phyloP scores from a whole-genome alignment of 2,888 invertebrate species.

The Heliconius ethilla region DNA sequence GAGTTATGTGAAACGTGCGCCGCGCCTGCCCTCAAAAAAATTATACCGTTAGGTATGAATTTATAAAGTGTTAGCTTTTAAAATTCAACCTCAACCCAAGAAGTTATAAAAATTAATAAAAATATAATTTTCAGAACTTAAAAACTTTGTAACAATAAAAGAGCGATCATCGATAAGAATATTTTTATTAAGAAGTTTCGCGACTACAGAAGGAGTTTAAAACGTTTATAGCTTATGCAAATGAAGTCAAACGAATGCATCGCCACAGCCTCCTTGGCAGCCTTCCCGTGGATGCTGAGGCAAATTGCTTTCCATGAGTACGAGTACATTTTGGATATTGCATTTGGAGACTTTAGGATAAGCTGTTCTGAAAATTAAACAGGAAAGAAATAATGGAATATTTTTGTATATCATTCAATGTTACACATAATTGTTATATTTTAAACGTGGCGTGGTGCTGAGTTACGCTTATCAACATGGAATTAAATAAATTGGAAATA shows the following conservation, averaged over 20 bases:
- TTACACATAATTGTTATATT: neutral
- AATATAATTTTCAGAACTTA: neutral
- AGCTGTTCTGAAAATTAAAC: constrained; percentile 28
- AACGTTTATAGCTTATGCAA: constrained; percentile 44
- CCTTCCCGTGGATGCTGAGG: constrained; percentile 47
- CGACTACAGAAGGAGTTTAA: constrained; percentile 32
- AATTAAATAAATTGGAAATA: too few relatives aligned
- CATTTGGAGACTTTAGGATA: constrained; percentile 37
- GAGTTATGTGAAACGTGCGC: neutral
- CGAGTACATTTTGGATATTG: constrained; percentile 48
- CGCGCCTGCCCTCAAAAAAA: neutral
- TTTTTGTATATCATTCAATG: neutral
- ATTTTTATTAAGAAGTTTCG: constrained; percentile 34
- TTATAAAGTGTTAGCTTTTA: neutral
- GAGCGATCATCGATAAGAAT: constrained; percentile 2
- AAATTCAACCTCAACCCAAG: neutral
- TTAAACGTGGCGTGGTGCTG: neutral
- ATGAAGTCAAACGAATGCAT: constrained; percentile 44
- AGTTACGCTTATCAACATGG: too few relatives aligned
- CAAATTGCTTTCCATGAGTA: constrained; percentile 49
- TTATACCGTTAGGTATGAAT: too few relatives aligned
- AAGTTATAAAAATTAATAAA: constrained; percentile 1
- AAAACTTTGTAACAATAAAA: constrained; percentile 10
- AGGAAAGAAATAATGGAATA: constrained; percentile 14
- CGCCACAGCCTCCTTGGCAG: constrained; percentile 44